A percentile compares a stretch with the other conserved stretches of the same genome.
Evolutionary conservation across 2,113 vertebrate genomes (phyloP).

Genomic region (Galeopterus variegatus): DNA sequence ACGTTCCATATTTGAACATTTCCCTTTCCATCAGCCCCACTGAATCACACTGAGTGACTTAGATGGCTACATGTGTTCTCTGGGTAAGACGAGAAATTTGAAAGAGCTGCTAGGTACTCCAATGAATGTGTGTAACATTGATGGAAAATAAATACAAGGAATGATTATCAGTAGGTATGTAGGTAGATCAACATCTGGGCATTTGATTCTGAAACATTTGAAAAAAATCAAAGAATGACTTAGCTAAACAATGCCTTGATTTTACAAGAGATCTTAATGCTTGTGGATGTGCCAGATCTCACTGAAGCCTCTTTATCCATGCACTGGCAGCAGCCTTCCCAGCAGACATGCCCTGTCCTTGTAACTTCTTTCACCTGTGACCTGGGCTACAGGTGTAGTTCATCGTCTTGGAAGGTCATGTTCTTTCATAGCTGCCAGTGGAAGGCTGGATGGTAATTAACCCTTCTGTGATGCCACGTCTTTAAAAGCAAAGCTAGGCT

Average conservation of each 20-base stretch:
- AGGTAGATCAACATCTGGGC: neutral
- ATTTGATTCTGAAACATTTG: slow-evolving; percentile 39
- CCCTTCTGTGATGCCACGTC: neutral
- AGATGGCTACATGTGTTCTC: neutral
- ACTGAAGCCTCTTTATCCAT: neutral
- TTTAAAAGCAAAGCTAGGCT: neutral
- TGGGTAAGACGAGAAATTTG: neutral
- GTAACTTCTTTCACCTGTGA: neutral
- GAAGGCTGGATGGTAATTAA: neutral
- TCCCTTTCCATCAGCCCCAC: neutral
- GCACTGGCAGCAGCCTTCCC: neutral
- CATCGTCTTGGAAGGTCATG: neutral
- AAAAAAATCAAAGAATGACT: slow-evolving; percentile 14
- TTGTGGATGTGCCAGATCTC: neutral
- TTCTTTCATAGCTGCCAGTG: neutral
- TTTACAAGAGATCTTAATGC: slow-evolving; percentile 44
- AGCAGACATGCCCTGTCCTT: neutral
- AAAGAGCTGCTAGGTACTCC: neutral
- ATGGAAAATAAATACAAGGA: neutral
- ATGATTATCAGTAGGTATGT: neutral
- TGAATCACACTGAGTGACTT: neutral
- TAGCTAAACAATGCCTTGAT: slow-evolving; percentile 17
- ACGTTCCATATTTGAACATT: neutral
- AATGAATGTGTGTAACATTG: neutral
- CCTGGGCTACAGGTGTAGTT: neutral